phyloP scores from a whole-genome alignment of 2,797 vertebrate genomes.

The Podarcis siculus region DNA sequence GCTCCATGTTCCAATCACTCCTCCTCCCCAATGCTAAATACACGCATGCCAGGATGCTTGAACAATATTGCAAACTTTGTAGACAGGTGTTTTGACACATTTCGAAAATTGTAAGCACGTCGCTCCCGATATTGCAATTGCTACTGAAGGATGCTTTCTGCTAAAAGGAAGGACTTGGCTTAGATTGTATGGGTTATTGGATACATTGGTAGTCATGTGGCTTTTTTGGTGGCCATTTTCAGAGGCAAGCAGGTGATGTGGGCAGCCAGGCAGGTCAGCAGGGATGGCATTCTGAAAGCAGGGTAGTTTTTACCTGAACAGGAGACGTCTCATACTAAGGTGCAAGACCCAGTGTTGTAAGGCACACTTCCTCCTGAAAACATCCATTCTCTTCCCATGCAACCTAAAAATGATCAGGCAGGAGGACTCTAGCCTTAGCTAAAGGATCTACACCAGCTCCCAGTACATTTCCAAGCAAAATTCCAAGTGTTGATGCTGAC shows the following conservation, averaged over 20 bases:
- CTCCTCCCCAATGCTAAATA: slow-evolving; percentile 7
- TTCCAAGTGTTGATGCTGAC: no score
- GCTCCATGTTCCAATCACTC: neutral
- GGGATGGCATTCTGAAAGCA: neutral
- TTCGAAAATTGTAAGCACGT: neutral
- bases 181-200: neutral
- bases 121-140: neutral
- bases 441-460: no score
- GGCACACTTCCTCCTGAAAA: neutral
- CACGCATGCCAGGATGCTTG: neutral
- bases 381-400: neutral
- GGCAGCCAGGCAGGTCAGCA: neutral
- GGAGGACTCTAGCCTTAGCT: neutral
- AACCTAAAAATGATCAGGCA: neutral
- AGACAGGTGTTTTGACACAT: neutral
- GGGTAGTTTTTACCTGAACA: neutral
- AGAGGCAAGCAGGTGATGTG: neutral
- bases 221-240: no score
- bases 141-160: neutral
- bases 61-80: neutral
- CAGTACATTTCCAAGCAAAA: no score
- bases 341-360: neutral
- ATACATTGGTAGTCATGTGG: neutral
- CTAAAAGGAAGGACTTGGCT: neutral
- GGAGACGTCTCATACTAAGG: neutral